A percentile compares a stretch with the other conserved stretches of the same genome.
Conservation (phyloP, 2,888 invertebrate genomes). For the Strigamia crassipes region DNA sequence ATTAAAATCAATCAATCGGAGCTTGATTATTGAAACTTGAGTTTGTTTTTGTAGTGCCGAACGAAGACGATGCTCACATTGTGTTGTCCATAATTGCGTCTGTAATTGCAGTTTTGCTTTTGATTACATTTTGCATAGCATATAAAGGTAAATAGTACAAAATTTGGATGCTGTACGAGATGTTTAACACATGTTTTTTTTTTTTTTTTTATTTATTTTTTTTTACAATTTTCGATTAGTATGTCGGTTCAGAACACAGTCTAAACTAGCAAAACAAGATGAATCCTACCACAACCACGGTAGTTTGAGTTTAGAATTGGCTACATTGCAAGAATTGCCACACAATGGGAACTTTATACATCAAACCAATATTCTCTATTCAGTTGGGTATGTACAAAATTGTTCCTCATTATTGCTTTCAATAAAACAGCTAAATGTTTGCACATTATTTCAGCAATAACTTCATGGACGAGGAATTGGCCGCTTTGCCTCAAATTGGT, state of each 20-base stretch:
- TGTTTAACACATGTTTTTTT: constrained; percentile 61
- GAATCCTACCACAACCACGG: constrained; percentile 61
- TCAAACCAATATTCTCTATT: constrained; percentile 82
- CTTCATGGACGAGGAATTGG: constrained; percentile 77
- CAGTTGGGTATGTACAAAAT: constrained; percentile 55
- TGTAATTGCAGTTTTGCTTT: constrained; percentile 48
- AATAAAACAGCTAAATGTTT: too few species aligned
- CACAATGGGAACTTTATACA: constrained; percentile 73
- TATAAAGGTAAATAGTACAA: constrained; percentile 62
- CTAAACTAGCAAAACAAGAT: constrained; percentile 71
- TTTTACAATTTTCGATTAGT: constrained; percentile 2
- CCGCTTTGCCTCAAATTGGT: constrained; percentile 80
- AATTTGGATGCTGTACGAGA: not conserved
- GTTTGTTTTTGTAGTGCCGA: not conserved
- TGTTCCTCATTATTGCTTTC: too few species aligned
- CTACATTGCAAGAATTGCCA: constrained; percentile 82
- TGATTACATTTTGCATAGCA: constrained; percentile 60
- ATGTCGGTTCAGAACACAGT: constrained; percentile 58
- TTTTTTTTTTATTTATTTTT: too few species aligned
- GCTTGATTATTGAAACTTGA: not conserved
- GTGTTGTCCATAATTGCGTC: constrained; percentile 52
- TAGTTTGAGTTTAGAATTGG: constrained; percentile 75
- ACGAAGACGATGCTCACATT: constrained; percentile 52
- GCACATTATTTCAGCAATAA: constrained; percentile 54
- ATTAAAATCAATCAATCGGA: not conserved